Evolutionary conservation across 2,888 invertebrate genomes (phyloP), one percentile per base, ranked within the genome.

Genomic region (Ceramica pisi): DNA sequence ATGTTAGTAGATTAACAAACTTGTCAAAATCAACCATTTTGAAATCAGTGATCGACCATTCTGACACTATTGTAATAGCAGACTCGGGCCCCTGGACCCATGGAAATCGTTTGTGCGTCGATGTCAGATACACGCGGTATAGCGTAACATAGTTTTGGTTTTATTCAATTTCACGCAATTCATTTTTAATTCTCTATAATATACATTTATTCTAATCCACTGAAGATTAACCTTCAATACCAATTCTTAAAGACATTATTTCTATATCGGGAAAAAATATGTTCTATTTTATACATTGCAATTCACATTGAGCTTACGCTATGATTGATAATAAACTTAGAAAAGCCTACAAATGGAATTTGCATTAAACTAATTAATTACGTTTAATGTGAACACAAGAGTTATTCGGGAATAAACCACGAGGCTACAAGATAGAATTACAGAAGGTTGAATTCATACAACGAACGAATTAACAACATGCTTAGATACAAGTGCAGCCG

Each of bases 311-410:
- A 41, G 14, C 31, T 44, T 9, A 44, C 51, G 23, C 21, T 26
- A 8, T 26, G 8, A 41, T 23, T 12, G 5, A 41, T 21, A 19
- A n/a, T 68, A 41, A 48, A 12, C 19, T 21, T 55, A 19, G n/a
- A 26, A 16, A 23, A 50, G 35, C 23, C 67, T 31, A n/a, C 23
- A 59, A 50, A 55, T 56, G 21, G 19, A 59, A 70, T 68, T 82
- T 68, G 63, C 62, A 68, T 68, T 71, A 14, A 72, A 68, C 68
- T 71, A 80, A 83, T 83, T 77, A 72, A 80, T 85, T 66, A 71
- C 41, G 16, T 85, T 83, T 59, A 56, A 83, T 68, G 46, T 63
- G 61, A 77, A 66, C 60, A 71, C 61, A 74, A 68, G 62, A 70
- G 41, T 79, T 75, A 83, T 75, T 73, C 71, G 53, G 21, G 48